Conservation (phyloP, 2,113 vertebrate species). For the Himantopus leucocephalus region DNA sequence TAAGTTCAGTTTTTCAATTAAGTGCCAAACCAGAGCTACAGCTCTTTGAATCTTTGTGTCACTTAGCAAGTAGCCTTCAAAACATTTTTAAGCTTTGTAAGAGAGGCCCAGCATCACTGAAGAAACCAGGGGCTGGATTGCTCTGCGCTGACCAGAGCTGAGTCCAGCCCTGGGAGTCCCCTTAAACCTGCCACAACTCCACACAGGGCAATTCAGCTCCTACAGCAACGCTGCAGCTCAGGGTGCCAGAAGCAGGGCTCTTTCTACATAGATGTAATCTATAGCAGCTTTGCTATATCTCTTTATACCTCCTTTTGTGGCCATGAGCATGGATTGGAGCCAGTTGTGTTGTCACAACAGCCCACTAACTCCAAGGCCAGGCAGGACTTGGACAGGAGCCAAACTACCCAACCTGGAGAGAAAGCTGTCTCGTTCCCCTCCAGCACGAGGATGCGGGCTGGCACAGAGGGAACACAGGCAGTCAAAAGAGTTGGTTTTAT, state of each 20-base stretch:
- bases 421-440: background rate
- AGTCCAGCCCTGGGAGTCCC: background rate
- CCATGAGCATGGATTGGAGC: background rate
- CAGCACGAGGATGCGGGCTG: rapidly evolving
- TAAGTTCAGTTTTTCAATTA: background rate
- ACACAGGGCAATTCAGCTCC: background rate
- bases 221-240: background rate
- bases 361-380: background rate
- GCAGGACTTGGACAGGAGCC: background rate
- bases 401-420: background rate
- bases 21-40: background rate
- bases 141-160: background rate
- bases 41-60: background rate
- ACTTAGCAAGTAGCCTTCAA: background rate
- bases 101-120: background rate
- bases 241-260: background rate
- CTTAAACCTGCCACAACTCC: background rate
- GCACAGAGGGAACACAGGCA: no score
- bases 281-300: background rate
- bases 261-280: rapidly evolving
- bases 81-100: background rate
- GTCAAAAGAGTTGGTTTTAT: background rate
- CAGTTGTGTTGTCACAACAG: rapidly evolving
- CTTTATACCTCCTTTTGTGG: background rate
- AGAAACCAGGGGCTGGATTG: background rate